A percentile compares a stretch with the other conserved stretches of the same genome.
Evolutionary conservation across 2,888 invertebrate genomes (phyloP).

Genomic region (Tipula unca): DNA sequence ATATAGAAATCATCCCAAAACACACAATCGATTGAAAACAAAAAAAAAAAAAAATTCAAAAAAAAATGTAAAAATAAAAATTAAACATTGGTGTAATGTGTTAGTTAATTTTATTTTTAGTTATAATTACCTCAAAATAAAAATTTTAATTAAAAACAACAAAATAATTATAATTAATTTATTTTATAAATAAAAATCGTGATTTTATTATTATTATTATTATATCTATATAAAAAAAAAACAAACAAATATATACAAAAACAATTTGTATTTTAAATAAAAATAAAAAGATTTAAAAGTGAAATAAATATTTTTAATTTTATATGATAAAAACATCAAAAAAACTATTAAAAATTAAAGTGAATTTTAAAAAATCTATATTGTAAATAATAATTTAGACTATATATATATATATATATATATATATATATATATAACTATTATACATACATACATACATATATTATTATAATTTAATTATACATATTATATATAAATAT

Average conservation of each 20-base stretch:
- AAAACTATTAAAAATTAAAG: neutral
- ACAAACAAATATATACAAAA: neutral
- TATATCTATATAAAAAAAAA: neutral
- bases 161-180: constrained; percentile 14
- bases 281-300: neutral
- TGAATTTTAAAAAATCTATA: neutral
- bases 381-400: neutral
- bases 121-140: neutral
- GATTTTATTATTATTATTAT: neutral
- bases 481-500: too few species aligned
- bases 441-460: neutral
- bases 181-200: constrained; percentile 14
- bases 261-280: neutral
- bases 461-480: neutral
- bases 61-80: neutral
- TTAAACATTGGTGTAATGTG: neutral
- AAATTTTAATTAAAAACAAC: neutral
- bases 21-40: neutral
- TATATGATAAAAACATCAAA: neutral
- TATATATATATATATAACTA: neutral
- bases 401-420: neutral
- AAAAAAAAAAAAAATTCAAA: neutral
- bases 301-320: constrained; percentile 14
- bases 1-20: neutral
- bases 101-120: constrained; percentile 8